phyloP scores from a whole-genome alignment of 2,113 vertebrate genomes.

The Xerus inauris region DNA sequence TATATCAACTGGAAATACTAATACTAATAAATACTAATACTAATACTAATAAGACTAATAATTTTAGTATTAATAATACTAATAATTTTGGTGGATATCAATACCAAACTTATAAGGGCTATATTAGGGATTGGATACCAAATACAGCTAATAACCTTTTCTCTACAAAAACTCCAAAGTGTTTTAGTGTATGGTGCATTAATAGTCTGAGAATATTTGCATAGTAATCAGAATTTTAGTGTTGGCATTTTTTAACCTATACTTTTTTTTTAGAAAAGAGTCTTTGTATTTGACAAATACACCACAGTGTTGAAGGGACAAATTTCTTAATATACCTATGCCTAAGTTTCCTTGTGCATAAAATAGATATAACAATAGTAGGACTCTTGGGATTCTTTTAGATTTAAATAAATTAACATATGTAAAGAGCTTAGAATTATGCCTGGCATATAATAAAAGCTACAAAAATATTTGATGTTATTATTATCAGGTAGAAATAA shows the following conservation, averaged over 20 bases:
- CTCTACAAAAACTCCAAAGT: not conserved
- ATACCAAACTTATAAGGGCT: not conserved
- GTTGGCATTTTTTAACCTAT: not conserved
- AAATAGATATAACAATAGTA: constrained; percentile 13
- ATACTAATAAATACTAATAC: too few species aligned
- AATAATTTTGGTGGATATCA: not conserved
- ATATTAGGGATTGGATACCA: not conserved
- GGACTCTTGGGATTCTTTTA: not conserved
- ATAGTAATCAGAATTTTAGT: not conserved
- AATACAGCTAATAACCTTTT: not conserved
- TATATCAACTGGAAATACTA: not conserved
- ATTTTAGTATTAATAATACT: too few species aligned
- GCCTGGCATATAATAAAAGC: not conserved
- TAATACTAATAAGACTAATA: too few species aligned
- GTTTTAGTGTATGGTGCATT: not conserved
- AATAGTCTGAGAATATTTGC: not conserved
- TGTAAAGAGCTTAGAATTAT: constrained; percentile 25
- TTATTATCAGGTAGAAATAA: constrained; percentile 35
- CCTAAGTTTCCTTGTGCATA: not conserved
- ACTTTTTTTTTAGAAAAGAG: not conserved
- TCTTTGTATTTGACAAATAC: not conserved
- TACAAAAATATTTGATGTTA: constrained; percentile 30
- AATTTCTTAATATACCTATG: not conserved
- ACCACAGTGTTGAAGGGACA: not conserved
- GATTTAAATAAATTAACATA: constrained; percentile 1